Base-by-base conservation (phyloP, 2,113 vertebrate species). In the Chamaetylas fuelleborni region DNA sequence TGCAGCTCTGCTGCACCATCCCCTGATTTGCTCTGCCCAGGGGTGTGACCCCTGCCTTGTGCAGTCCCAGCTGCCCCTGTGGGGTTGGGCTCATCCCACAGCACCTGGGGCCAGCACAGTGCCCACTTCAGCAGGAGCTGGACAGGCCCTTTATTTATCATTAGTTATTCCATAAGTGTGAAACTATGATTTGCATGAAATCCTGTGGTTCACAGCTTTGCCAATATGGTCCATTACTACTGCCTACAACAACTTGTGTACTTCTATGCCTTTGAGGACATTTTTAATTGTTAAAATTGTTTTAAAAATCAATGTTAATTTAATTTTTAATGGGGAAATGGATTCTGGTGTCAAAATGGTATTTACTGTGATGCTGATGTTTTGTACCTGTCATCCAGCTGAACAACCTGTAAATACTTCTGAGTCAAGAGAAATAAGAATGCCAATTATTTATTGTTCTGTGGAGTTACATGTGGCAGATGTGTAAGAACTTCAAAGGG, bases 161-260 rank as follows among this genome's bases (percentile, higher is more conserved):
- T 47, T 40, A 8, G 9, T 70, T 79, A 47, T 42, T 83, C 76
- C 14, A 4, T 14, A 38, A 64, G 31, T 81, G 71, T 62, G 51
- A 25, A 76, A 58, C 34, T 74, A 61, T 78, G 53, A 69, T 92
- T 81, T 91, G 92, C 79, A 57, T 86, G 70, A 76, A 88, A 74
- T 92, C 69, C 73, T 94, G 94, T 76, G 86, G 95, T 93, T 92
- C 93, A 84, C 92, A 91, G 80, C 93, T 95, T 95, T 95, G 96
- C 96, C 96, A 95, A 79, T 54, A 80, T 92, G 95, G 97, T 95
- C 86, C 38, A 25, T 95, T 47, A 79, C 93, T 93, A 95, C 95
- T 97, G 96, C 94, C 96, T 95, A 97, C 61, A 67, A 96, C 96
- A 97, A 95, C 89, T 74, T 54, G 74, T 96, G 86, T 96, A 93